Conservation (phyloP, 2,797 vertebrate genomes). For the Streptopelia turtur region DNA sequence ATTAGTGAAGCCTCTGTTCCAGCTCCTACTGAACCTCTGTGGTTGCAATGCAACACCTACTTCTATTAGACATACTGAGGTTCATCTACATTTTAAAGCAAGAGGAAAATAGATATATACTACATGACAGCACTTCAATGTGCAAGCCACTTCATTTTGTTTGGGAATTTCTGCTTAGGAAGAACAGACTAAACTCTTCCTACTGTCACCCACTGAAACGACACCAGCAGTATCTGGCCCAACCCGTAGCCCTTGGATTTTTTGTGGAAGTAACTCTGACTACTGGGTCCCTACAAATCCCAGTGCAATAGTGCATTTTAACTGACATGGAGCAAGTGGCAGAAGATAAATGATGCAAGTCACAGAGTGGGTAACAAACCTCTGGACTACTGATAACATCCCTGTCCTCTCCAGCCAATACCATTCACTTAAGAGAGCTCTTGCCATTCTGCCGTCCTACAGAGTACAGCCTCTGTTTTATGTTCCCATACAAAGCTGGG, state of each 20-base stretch:
- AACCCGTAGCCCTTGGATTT: not conserved
- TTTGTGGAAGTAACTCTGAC: not conserved
- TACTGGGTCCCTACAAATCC: not conserved
- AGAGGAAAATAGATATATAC: not conserved
- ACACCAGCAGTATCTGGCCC: not conserved
- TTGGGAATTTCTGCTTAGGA: not conserved
- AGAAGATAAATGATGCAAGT: slow-evolving; percentile 1
- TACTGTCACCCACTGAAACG: not conserved
- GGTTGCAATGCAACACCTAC: not conserved
- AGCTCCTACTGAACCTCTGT: not conserved
- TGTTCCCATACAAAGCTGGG: not conserved
- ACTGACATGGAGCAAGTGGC: not conserved
- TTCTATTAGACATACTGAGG: not conserved
- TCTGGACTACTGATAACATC: not conserved
- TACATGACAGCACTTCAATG: not conserved
- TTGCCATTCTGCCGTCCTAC: not conserved
- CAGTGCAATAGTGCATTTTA: not conserved
- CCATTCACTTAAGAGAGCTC: not conserved
- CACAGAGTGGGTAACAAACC: not conserved
- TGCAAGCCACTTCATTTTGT: not conserved
- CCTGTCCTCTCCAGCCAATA: not conserved
- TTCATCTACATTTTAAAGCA: not conserved
- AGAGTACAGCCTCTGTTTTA: not conserved
- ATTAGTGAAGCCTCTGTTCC: not conserved
- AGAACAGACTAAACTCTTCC: not conserved